These are phyloP conservation scores for Drosophila yooni DNA, from an alignment of 2,888 invertebrate species.

Conservation along the genomic window DNA sequence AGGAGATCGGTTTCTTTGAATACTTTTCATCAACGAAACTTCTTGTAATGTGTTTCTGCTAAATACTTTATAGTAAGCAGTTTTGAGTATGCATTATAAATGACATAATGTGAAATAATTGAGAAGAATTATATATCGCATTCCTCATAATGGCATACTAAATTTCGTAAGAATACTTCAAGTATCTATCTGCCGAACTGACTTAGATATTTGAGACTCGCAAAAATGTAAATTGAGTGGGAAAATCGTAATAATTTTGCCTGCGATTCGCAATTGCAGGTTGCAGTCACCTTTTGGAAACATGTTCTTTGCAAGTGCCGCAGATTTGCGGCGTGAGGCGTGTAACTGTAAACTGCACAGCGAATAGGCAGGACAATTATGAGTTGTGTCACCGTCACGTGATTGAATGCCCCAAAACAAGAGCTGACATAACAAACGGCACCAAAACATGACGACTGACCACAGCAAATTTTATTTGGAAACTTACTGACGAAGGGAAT, in stretches of 20 bases:
- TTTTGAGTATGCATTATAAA: neutral
- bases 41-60: neutral
- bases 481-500: slow-evolving; percentile 52
- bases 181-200: neutral
- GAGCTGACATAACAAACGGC: slow-evolving; percentile 13
- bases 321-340: slow-evolving; percentile 41
- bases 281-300: neutral
- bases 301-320: slow-evolving; percentile 2
- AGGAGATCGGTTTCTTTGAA: neutral
- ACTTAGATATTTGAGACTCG: neutral
- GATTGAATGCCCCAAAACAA: slow-evolving; percentile 49
- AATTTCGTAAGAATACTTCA: neutral
- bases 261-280: neutral
- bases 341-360: slow-evolving; percentile 41
- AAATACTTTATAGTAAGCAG: neutral
- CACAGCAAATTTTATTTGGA: slow-evolving; percentile 71
- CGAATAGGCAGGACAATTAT: slow-evolving; percentile 31
- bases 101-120: neutral
- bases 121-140: neutral
- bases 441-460: slow-evolving; percentile 53
- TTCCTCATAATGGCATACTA: neutral
- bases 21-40: neutral
- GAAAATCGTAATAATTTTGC: slow-evolving; percentile 2
- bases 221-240: slow-evolving; percentile 4
- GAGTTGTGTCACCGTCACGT: slow-evolving; percentile 49